Base-by-base conservation (phyloP, 2,888 invertebrate genomes). In the Spilarctia lutea region DNA sequence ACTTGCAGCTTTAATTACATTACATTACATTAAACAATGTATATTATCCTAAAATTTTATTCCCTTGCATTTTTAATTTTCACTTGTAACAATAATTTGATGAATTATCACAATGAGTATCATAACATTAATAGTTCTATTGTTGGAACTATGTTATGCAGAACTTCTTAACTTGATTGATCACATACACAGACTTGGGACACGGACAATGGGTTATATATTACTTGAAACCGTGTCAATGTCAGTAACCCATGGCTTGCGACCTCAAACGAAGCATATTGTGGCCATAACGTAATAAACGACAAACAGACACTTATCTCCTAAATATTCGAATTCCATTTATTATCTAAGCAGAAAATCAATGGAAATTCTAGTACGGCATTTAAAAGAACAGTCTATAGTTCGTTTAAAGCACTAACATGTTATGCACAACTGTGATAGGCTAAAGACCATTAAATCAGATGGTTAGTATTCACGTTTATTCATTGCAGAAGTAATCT, bases 161-260 rank as follows among this genome's bases (percentile, higher is more conserved):
- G 75, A 80, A 77, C 71, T 65, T 81, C 77, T 78, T 70, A 81
- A 73, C 75, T 77, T 81, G 77, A 84, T 84, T 81, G 76, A 84
- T 86, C 76, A 79, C 78, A 79, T 72, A 20, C 77, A 77, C 65
- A 75, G 68, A 60, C 74, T 71, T 45, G 52, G 52, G 52, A n/a
- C 52, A n/a, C 52, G 24, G 52, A 86, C 86, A 86, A 84, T 84
- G 73, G 78, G 72, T 76, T 67, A 81, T 84, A 72, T 75, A 79
- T 83, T 69, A 78, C 68, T 72, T 63, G 73, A 73, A 89, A 88
- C 75, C 85, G 86, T 87, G 90, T 89, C 89, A 89, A 89, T 89
- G 90, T 85, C 86, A 84, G 69, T 87, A 87, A 89, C 88, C 86
- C 77, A 73, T 72, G 74, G 74, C 71, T 78, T 73, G 72, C 80